phyloP scores from a whole-genome alignment of 2,113 vertebrate genomes.

The Notechis scutatus region DNA sequence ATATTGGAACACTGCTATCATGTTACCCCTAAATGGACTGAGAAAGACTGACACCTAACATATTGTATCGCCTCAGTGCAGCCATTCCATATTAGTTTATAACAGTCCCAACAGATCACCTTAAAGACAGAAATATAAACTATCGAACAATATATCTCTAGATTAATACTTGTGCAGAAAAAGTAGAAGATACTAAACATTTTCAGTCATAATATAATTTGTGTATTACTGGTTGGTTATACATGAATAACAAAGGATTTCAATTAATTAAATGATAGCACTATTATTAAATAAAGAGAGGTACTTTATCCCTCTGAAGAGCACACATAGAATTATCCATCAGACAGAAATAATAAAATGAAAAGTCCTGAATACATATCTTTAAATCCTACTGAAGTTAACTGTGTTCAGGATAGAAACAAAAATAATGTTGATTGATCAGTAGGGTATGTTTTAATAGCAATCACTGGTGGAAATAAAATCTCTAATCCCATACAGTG shows the following conservation, averaged over 20 bases:
- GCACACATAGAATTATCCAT: neutral
- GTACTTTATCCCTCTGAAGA: neutral
- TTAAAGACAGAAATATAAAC: neutral
- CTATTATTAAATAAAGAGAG: neutral
- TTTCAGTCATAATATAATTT: neutral
- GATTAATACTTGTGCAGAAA: neutral
- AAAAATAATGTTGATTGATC: slow-evolving; percentile 10
- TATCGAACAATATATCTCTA: neutral
- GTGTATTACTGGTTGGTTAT: neutral
- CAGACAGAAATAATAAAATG: neutral
- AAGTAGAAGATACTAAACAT: neutral
- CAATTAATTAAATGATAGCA: neutral
- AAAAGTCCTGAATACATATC: neutral
- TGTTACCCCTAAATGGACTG: neutral
- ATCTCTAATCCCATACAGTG: neutral
- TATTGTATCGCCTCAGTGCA: neutral
- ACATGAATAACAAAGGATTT: neutral
- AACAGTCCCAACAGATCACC: neutral
- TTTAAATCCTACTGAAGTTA: neutral
- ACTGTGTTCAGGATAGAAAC: neutral
- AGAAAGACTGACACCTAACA: neutral
- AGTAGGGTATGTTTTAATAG: neutral
- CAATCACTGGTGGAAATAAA: neutral
- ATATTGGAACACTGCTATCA: neutral
- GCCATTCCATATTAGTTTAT: neutral